Base-by-base conservation (phyloP, 1,140 invertebrate species). In the Amphibalanus amphitrite region DNA sequence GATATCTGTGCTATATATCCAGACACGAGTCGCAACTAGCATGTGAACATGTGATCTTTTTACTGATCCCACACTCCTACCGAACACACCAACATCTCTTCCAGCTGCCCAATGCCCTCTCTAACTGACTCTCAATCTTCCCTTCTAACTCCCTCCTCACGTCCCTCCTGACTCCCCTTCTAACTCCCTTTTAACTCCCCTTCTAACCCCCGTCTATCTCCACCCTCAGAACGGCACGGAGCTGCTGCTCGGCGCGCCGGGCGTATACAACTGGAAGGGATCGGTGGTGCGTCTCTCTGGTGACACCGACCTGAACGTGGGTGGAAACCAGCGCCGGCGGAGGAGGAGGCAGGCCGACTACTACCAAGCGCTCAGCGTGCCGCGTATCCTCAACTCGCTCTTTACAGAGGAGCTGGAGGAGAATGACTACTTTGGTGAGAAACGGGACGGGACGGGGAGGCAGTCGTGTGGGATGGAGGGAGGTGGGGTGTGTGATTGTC, bases 201-300 rank as follows among this genome's bases (percentile, higher is more conserved):
- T 38, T 15, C 15, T 38, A 4, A 6, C 4, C 33, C 17, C 47
- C 47, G 47, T 59, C 13, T n/a, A n/a, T 17, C 38, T 17, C 47
- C 47, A 3, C 47, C 47, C 10, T 17, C 64, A 76, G 67, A 69
- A 79, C 71, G 72, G 72, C 29, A 74, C 74, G 15, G 74, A 78
- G 70, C 73, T 81, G 71, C 72, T 80, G 17, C n/a, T 82, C n/a
- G 81, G 81, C 20, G 79, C 81, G 28, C 81, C 81, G 25, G 81
- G 81, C 28, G 76, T 80, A 47, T 76, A 77, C 69, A 77, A 80
- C 30, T 82, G 81, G 81, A 76, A 75, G 47, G 81, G 81, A 75
- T 69, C 70, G 71, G 69, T 71, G 70, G 70, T 71, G 69, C 67
- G 70, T n/a, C 47, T 59, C 47, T 59, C 47, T 59, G 47, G 47